Evolutionary conservation across 23 tunicate genomes (phyloP).

Genomic region (Phallusia fumigata): DNA sequence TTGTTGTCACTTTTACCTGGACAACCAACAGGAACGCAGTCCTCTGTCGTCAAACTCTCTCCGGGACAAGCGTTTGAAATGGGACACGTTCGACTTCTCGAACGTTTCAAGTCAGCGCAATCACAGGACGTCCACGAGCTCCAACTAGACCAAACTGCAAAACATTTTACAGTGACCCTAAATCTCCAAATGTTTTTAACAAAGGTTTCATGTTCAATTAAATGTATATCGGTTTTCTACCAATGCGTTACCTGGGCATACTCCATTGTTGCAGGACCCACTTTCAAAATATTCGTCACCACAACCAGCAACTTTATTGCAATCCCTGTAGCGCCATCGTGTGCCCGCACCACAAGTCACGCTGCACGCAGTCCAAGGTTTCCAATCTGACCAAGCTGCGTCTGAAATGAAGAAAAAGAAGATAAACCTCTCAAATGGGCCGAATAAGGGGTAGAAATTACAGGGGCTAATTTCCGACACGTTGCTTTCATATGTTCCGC

Average conservation of each 20-base stretch:
- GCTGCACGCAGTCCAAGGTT: not conserved
- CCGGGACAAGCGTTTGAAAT: not conserved
- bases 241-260: not conserved
- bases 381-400: not conserved
- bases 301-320: not conserved
- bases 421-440: too few relatives aligned
- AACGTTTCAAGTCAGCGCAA: not conserved
- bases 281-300: not conserved
- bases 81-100: not conserved
- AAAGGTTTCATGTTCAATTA: too few relatives aligned
- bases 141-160: not conserved
- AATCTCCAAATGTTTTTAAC: too few relatives aligned
- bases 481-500: too few relatives aligned
- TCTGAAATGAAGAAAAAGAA: not conserved
- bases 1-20: too few relatives aligned
- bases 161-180: too few relatives aligned
- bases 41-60: not conserved
- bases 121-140: not conserved
- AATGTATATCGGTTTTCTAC: too few relatives aligned
- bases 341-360: not conserved
- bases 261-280: not conserved
- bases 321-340: conserved; percentile 7
- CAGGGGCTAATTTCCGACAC: too few relatives aligned
- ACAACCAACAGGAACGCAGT: conserved; percentile 1
- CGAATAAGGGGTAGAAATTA: too few relatives aligned